phyloP scores from a whole-genome alignment of 2,888 invertebrate genomes.

The Mythimna albipuncta region DNA sequence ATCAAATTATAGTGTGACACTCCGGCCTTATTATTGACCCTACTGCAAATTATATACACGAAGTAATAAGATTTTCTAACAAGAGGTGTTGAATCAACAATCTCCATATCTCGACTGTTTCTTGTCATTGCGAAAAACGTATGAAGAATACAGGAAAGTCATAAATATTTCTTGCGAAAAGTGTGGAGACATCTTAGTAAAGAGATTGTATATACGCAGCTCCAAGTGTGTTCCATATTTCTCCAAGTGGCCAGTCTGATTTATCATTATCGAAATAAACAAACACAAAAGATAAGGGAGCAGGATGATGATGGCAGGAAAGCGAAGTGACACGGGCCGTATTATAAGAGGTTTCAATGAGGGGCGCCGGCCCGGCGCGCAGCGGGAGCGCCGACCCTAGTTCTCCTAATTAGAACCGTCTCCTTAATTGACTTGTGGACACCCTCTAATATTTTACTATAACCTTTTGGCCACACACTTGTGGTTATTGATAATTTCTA shows the following conservation, averaged over 20 bases:
- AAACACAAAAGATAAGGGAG: conserved; percentile 55
- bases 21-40: neutral
- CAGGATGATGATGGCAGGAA: conserved; percentile 46
- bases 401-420: conserved; percentile 63
- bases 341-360: conserved; percentile 53
- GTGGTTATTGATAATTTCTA: conserved; percentile 19
- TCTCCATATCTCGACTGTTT: neutral
- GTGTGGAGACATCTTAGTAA: neutral
- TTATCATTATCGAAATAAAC: conserved; percentile 25
- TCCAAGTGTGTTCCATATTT: conserved; percentile 6
- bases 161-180: conserved; percentile 10
- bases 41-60: neutral
- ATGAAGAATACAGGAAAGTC: neutral
- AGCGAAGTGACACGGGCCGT: conserved; percentile 62
- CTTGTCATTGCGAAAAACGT: neutral
- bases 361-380: conserved; percentile 44
- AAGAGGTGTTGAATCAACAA: neutral
- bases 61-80: neutral
- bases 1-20: conserved; percentile 4
- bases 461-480: conserved; percentile 18
- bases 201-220: neutral
- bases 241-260: conserved; percentile 5
- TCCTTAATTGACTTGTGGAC: conserved; percentile 54
- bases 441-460: conserved; percentile 44
- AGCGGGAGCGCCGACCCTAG: conserved; percentile 33